Base-by-base conservation (phyloP, 2,888 invertebrate genomes). In the Cataglyphis cursor region DNA sequence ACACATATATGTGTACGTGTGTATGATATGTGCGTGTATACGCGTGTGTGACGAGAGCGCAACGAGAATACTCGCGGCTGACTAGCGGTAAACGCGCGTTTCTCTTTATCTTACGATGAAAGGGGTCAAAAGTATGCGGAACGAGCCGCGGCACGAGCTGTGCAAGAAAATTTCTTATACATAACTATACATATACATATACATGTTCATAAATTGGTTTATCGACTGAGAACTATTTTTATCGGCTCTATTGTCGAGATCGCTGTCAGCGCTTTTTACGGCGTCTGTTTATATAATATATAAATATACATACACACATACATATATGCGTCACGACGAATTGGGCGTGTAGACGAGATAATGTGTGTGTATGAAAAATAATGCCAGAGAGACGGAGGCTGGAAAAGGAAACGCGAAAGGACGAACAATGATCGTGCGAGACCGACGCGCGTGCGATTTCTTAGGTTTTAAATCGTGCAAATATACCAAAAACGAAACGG, bases 191-290 rank as follows among this genome's bases (percentile, higher is more conserved):
- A 74, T 81, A 82, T 81, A 78, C 72, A 82, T 66, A 80, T 66
- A 80, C 61, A 82, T 62, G 59, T 81, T 76, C 62, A 80, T 80
- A 80, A 80, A 80, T 80, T 48, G 78, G 84, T 89, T 89, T 85
- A 86, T 88, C 89, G 92, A 93, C 90, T 90, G 91, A 91, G 89
- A 89, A 87, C 89, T 92, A 93, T 91, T 92, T 91, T 90, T 91
- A 90, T 90, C 90, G 87, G 85, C 90, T 85, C 87, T 80, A 86
- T 82, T 89, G 87, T 91, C 86, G 90, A 85, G 85, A 87, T 88
- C 86, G 88, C 75, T 83, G 83, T 85, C 87, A 82, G 82, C 82
- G 83, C 81, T 82, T 51, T 51, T 87, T 83, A 85, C 84, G 76
- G 44, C 88, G 83, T 61, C 57, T 74, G 68, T 82, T 73, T 82